Base-by-base conservation (phyloP, 2,797 vertebrate genomes). In the Luscinia luscinia region DNA sequence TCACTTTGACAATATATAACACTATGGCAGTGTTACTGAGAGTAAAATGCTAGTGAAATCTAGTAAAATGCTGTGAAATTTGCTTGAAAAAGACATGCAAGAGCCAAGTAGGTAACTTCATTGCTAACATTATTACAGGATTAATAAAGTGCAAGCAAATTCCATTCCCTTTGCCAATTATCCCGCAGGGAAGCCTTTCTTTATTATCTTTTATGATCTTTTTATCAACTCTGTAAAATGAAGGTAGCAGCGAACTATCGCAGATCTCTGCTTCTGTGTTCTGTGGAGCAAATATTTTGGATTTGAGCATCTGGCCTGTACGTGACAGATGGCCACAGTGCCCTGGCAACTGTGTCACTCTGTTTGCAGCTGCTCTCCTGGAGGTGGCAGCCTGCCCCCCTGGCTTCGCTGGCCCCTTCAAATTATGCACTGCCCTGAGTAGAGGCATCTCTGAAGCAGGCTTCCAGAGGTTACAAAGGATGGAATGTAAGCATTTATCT, bases 301-400 rank as follows among this genome's bases (percentile, higher is more conserved):
- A 63, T 73, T 76, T 80, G 30, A 36, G 30, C 13, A 28, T n/a
- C 63, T 18, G 16, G 18, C 28, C 30, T 32, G 9, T 11, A 24
- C 1, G 2, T 40, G 68, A 63, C 52, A 62, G 79, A 63, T 11
- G 2, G 8, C 28, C 34, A 23, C 27, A 54, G 28, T 24, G 27
- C 30, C 24, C 20, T 28, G 63, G 58, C 16, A 22, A 15, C 5
- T 49, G 19, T 4, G 4, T 1, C 3, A 64, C 9, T 36, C 58
- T 8, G 6, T 17, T 54, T 6, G 2, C 49, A 66, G 46, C 9
- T 77, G 51, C n/a, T 49, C 11, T 76, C 40, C 64, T 11, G 63
- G 26, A 55, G 32, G 6, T 28, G 4, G 5, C 45, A 67, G 57
- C 19, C 48, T 0, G 0, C 24, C 15, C 2, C 3, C 4, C 13